Evolutionary conservation across 2,797 vertebrate genomes (phyloP).

Genomic region (Gobio occitaniae): DNA sequence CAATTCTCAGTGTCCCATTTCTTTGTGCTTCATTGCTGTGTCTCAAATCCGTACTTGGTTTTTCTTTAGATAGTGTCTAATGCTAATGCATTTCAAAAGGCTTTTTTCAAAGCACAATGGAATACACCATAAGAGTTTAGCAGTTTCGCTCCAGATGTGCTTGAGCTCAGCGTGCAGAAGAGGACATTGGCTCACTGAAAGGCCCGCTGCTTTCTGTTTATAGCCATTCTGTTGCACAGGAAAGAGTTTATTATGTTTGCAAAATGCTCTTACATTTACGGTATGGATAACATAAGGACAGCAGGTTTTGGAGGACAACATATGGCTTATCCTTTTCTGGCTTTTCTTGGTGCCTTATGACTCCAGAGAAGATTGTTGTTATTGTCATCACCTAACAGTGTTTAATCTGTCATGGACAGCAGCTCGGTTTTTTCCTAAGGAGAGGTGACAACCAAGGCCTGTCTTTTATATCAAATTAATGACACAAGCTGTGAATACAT

Average conservation of each 20-base stretch:
- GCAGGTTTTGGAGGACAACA: background rate
- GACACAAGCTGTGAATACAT: background rate
- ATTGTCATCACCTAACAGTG: constrained; percentile 15
- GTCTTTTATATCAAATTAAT: constrained; percentile 11
- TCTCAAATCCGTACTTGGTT: constrained; percentile 79
- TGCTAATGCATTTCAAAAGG: constrained; percentile 81
- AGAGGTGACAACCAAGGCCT: background rate
- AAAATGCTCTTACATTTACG: constrained; percentile 47
- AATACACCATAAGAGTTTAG: constrained; percentile 78
- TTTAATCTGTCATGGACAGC: constrained; percentile 3
- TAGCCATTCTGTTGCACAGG: constrained; percentile 18
- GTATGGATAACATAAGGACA: constrained; percentile 50
- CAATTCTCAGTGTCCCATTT: constrained; percentile 73
- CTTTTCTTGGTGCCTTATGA: constrained; percentile 24
- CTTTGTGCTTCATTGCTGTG: constrained; percentile 68
- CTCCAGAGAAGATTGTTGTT: constrained; percentile 16
- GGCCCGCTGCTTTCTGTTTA: constrained; percentile 30
- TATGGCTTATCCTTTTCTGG: background rate
- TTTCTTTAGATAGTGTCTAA: constrained; percentile 80
- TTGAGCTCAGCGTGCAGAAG: constrained; percentile 64
- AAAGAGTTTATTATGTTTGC: constrained; percentile 24
- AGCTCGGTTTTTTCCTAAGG: background rate
- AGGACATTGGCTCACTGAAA: constrained; percentile 29
- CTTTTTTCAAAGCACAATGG: constrained; percentile 79
- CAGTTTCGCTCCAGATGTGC: constrained; percentile 71